Percentiles rank a stretch among this genome's conserved stretches.
These are phyloP conservation scores for Corythornis cristatus DNA, from an alignment of 2,113 vertebrate species.

Conservation along the genomic window DNA sequence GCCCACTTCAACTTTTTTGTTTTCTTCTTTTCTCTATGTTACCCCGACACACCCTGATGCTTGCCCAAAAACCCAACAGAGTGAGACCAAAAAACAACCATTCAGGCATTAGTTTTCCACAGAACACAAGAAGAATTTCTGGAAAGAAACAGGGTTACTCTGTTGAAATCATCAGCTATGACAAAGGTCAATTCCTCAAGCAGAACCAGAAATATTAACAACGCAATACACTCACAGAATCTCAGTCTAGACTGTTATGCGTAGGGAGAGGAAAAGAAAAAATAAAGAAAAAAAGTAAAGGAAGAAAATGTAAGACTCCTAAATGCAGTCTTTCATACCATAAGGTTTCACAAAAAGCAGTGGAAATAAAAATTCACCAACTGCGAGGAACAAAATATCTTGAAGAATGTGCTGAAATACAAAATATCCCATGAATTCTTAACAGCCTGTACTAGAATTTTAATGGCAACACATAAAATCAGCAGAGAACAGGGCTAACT, in stretches of 20 bases:
- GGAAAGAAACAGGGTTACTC: background rate
- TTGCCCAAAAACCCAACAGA: background rate
- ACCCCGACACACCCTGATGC: rapidly evolving
- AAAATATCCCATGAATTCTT: background rate
- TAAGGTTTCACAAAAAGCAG: background rate
- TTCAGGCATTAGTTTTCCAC: background rate
- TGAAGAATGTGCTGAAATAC: background rate
- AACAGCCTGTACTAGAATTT: background rate
- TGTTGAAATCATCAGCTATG: background rate
- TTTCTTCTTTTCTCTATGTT: background rate
- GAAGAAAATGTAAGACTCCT: background rate
- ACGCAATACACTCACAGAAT: background rate
- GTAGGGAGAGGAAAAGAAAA: background rate
- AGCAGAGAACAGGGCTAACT: background rate
- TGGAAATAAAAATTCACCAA: background rate
- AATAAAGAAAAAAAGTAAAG: background rate
- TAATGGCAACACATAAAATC: background rate
- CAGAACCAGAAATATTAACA: background rate
- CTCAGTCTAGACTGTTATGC: no score
- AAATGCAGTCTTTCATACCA: background rate
- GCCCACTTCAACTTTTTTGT: background rate
- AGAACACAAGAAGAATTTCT: background rate
- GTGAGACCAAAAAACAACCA: background rate
- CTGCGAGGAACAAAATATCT: background rate
- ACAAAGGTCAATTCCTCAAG: background rate